These are phyloP conservation scores for Calyptommatus sinebrachiatus DNA, from an alignment of 2,113 vertebrate genomes.

Conservation along the genomic window DNA sequence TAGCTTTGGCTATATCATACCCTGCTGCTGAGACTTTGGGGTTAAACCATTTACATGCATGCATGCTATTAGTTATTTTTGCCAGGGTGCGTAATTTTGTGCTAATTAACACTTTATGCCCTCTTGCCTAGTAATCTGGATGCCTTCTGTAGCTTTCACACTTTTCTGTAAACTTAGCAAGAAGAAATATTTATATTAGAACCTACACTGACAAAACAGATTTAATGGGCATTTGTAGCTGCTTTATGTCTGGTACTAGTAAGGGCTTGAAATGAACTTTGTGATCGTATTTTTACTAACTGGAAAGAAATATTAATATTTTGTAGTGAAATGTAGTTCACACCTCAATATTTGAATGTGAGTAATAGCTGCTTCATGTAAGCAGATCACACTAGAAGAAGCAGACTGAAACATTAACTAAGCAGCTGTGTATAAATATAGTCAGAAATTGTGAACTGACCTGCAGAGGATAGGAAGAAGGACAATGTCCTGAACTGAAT, in stretches of 20 bases:
- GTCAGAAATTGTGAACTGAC: background rate
- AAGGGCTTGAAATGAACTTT: background rate
- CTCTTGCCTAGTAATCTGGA: background rate
- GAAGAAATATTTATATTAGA: background rate
- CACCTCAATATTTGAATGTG: background rate
- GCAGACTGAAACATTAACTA: background rate
- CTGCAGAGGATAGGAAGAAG: background rate
- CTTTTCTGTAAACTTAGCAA: background rate
- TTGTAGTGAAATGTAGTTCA: background rate
- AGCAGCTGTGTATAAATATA: background rate
- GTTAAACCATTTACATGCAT: background rate
- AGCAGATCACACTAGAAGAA: background rate
- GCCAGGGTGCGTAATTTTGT: background rate
- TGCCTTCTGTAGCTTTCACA: background rate
- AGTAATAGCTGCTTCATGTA: background rate
- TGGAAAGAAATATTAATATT: background rate
- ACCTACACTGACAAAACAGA: background rate
- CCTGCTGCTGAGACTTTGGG: background rate
- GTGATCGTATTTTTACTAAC: background rate
- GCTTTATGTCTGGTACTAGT: background rate
- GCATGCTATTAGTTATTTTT: background rate
- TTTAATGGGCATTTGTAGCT: background rate
- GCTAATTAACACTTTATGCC: background rate
- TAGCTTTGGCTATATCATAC: background rate
- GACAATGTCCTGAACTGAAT: background rate